These are phyloP conservation scores for Ooceraea biroi DNA, from an alignment of 1,140 invertebrate species.

Conservation along the genomic window DNA sequence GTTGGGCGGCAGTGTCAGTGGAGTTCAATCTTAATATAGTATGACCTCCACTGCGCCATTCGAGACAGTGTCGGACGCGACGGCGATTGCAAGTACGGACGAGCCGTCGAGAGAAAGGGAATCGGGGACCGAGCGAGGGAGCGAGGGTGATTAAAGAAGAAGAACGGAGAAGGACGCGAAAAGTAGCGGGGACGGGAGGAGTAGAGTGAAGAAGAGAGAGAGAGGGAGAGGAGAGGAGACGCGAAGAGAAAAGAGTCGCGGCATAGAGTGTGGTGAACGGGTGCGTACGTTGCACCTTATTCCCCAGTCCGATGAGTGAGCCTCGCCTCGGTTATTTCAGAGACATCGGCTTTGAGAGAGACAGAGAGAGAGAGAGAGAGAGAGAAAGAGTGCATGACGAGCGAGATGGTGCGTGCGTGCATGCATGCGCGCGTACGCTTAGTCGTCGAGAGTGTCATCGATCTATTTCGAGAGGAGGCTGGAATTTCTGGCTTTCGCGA, in stretches of 20 bases:
- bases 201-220: neutral
- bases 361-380: constrained; percentile 21
- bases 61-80: constrained; percentile 77
- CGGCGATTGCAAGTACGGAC: constrained; percentile 66
- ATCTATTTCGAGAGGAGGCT: constrained; percentile 84
- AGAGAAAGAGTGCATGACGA: constrained; percentile 52
- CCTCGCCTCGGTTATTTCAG: constrained; percentile 84
- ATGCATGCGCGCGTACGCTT: constrained; percentile 64
- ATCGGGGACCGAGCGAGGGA: constrained; percentile 18
- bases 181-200: constrained; percentile 18
- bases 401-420: constrained; percentile 39
- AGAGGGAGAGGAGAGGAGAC: constrained; percentile 1
- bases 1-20: constrained; percentile 83
- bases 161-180: constrained; percentile 49
- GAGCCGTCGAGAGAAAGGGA: constrained; percentile 1
- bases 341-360: constrained; percentile 75
- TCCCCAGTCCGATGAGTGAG: constrained; percentile 75
- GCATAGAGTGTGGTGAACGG: constrained; percentile 64
- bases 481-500: constrained; percentile 84
- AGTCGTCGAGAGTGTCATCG: constrained; percentile 84
- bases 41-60: constrained; percentile 84
- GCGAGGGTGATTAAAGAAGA: constrained; percentile 64
- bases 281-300: constrained; percentile 85
- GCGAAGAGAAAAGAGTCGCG: neutral
- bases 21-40: constrained; percentile 87